These are phyloP conservation scores for Graphium colonna DNA, from an alignment of 2,888 invertebrate species.

Conservation along the genomic window DNA sequence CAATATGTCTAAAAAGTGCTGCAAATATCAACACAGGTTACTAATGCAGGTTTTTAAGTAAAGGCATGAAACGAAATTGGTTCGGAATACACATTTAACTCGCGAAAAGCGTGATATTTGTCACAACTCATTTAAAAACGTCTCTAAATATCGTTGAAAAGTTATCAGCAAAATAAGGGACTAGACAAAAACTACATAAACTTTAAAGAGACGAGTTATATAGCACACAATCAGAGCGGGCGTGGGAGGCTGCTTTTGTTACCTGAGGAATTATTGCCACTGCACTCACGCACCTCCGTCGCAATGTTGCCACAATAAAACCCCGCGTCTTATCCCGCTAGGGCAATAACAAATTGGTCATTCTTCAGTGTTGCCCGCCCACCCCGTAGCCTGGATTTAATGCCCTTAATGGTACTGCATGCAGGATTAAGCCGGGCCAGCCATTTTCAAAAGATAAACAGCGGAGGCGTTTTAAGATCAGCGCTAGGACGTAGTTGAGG, in stretches of 20 bases:
- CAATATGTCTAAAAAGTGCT: too few relatives aligned
- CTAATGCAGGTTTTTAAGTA: too few relatives aligned
- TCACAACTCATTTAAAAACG: too few relatives aligned
- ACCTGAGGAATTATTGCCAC: slow-evolving; percentile 54
- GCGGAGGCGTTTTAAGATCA: slow-evolving; percentile 66
- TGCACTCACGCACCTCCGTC: slow-evolving; percentile 51
- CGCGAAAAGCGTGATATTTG: too few relatives aligned
- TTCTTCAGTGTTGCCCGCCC: slow-evolving; percentile 58
- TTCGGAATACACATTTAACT: too few relatives aligned
- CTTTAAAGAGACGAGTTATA: too few relatives aligned
- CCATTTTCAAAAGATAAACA: slow-evolving; percentile 72
- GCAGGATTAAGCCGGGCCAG: slow-evolving; percentile 62
- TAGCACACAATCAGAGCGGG: slow-evolving; percentile 45
- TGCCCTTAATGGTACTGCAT: slow-evolving; percentile 60
- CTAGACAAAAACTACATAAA: too few relatives aligned
- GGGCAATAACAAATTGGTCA: slow-evolving; percentile 68
- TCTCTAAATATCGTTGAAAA: too few relatives aligned
- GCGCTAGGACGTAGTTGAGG: slow-evolving; percentile 42
- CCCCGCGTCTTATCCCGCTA: slow-evolving; percentile 50
- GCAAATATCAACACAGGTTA: too few relatives aligned
- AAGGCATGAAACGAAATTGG: too few relatives aligned
- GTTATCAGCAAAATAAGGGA: too few relatives aligned
- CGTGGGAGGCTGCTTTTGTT: slow-evolving; percentile 63
- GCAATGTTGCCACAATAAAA: slow-evolving; percentile 59
- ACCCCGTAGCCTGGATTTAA: slow-evolving; percentile 44